Conservation (phyloP, 2,113 vertebrate genomes). For the Dicaeum eximium region DNA sequence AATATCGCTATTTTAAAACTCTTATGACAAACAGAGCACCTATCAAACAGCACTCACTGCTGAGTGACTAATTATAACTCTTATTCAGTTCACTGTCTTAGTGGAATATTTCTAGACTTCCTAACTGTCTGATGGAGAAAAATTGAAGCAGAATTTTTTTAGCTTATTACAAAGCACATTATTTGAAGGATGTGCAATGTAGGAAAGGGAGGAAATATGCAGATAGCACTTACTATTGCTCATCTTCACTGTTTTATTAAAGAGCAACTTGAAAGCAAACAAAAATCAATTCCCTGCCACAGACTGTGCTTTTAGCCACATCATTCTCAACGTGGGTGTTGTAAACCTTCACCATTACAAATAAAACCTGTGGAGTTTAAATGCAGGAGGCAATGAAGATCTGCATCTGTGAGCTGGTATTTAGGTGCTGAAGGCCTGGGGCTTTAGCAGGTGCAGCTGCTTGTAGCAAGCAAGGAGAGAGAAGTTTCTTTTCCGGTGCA, state of each 20-base stretch:
- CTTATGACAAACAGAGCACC: neutral
- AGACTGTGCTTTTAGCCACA: neutral
- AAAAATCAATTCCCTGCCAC: neutral
- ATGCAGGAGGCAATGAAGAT: neutral
- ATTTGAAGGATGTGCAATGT: neutral
- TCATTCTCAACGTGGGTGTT: neutral
- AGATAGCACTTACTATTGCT: neutral
- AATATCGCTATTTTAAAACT: neutral
- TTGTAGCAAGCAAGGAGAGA: neutral
- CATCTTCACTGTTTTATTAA: neutral
- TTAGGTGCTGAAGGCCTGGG: neutral
- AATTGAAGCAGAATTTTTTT: constrained; percentile 2
- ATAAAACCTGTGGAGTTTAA: neutral
- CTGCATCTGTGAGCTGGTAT: neutral
- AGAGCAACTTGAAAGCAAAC: neutral
- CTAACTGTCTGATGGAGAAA: constrained; percentile 19
- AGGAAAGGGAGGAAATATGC: neutral
- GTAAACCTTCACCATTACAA: neutral
- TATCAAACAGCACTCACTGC: neutral
- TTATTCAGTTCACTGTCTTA: neutral
- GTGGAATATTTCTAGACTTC: constrained; percentile 39
- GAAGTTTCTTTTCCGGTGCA: neutral
- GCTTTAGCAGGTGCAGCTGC: neutral
- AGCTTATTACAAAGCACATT: neutral
- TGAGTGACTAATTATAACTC: neutral